phyloP scores from a whole-genome alignment of 2,797 vertebrate species.

The Chloroceryle inda region DNA sequence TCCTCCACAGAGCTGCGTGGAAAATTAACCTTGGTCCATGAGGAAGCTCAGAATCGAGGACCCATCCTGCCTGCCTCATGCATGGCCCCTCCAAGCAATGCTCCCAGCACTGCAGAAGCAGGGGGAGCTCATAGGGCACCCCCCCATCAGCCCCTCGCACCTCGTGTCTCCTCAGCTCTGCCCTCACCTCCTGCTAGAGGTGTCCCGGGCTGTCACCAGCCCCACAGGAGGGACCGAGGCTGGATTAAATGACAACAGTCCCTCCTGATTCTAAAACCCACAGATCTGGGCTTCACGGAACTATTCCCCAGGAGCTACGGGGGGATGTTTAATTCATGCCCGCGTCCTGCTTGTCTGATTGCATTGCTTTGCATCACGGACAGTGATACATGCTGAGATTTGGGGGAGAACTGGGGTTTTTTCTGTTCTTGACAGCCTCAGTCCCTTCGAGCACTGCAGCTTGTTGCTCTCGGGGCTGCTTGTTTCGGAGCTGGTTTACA shows the following conservation, averaged over 20 bases:
- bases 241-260: not conserved
- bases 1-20: not conserved
- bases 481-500: not conserved
- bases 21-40: not conserved
- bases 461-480: not conserved
- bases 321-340: not conserved
- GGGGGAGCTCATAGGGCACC: not conserved
- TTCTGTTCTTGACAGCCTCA: not conserved
- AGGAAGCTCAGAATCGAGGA: not conserved
- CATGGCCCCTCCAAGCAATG: rapidly evolving
- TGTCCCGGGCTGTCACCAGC: not conserved
- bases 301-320: not conserved
- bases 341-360: not conserved
- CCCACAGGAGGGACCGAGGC: not conserved
- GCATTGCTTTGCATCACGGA: not conserved
- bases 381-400: not conserved
- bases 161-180: not conserved
- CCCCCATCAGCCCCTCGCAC: not conserved
- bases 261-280: not conserved
- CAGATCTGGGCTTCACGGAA: not conserved
- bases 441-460: rapidly evolving
- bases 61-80: not conserved
- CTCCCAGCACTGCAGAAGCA: not conserved
- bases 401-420: not conserved
- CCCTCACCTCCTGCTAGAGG: rapidly evolving